Evolutionary conservation across 2,113 vertebrate genomes (phyloP).

Genomic region (Herpetotheres cachinnans): DNA sequence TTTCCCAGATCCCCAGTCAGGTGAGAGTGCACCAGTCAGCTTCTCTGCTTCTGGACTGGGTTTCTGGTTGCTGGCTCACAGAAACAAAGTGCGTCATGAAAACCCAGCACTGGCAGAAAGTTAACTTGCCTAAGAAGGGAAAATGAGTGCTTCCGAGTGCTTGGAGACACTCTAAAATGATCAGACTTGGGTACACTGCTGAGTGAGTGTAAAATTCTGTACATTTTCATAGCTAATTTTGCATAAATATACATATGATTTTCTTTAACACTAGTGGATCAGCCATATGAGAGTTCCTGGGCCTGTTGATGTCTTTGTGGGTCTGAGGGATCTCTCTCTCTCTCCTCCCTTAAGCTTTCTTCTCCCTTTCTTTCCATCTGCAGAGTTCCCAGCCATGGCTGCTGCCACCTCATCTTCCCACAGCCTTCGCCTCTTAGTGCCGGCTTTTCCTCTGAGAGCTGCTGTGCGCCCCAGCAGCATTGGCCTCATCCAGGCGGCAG

Average conservation of each 20-base stretch:
- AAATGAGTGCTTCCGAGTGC: background rate
- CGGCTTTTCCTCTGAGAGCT: constrained; percentile 71
- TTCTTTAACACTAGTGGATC: background rate
- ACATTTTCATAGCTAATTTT: background rate
- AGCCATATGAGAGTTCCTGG: background rate
- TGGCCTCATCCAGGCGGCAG: constrained; percentile 68
- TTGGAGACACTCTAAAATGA: background rate
- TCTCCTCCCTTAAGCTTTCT: background rate
- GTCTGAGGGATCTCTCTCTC: background rate
- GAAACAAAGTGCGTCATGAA: background rate
- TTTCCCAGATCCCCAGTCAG: constrained; percentile 41
- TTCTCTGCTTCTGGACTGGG: background rate
- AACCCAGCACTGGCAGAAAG: background rate
- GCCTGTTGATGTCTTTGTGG: background rate
- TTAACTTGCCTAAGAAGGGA: background rate
- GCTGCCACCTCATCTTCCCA: constrained; percentile 42
- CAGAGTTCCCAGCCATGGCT: background rate
- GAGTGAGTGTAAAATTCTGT: background rate
- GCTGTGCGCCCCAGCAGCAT: constrained; percentile 41
- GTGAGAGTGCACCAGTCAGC: constrained; percentile 7
- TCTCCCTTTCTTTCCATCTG: background rate
- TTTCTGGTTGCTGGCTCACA: background rate
- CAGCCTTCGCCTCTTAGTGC: constrained; percentile 68
- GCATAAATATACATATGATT: background rate
- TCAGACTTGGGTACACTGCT: background rate